Conservation (phyloP, 2,888 invertebrate species). For the Keiferia lycopersicella region DNA sequence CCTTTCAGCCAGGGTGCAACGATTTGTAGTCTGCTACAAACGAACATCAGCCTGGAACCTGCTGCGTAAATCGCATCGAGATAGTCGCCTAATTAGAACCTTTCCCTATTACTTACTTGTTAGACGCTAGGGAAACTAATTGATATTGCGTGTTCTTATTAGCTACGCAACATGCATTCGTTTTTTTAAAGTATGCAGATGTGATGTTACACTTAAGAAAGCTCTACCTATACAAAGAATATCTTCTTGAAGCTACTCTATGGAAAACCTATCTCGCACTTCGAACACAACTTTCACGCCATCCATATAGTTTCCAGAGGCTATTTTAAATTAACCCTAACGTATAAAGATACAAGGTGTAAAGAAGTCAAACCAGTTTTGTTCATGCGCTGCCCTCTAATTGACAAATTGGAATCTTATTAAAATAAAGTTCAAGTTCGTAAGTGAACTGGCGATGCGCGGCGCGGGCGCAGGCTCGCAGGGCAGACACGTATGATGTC, state of each 20-base stretch:
- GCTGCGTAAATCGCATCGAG: not conserved
- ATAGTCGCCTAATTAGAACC: slow-evolving; percentile 13
- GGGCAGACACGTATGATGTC: slow-evolving; percentile 54
- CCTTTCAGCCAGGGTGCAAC: slow-evolving; percentile 14
- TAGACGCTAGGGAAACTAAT: not conserved
- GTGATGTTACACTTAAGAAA: not conserved
- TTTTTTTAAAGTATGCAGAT: not conserved
- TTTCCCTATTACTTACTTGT: slow-evolving; percentile 1
- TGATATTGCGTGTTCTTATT: not conserved
- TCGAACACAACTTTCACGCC: slow-evolving; percentile 6
- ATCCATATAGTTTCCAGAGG: slow-evolving; percentile 46
- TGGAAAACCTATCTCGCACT: not conserved
- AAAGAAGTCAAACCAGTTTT: slow-evolving; percentile 77
- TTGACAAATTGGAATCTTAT: slow-evolving; percentile 88
- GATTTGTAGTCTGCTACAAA: slow-evolving; percentile 6
- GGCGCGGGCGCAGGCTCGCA: slow-evolving; percentile 51
- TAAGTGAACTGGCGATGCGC: slow-evolving; percentile 61
- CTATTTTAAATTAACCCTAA: slow-evolving; percentile 55
- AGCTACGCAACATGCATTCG: not conserved
- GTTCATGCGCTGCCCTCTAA: slow-evolving; percentile 80
- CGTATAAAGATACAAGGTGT: slow-evolving; percentile 67
- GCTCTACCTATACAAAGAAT: not conserved
- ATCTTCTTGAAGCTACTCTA: not conserved
- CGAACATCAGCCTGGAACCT: not conserved
- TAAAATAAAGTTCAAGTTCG: slow-evolving; percentile 82